Conservation (phyloP, 2,113 vertebrate species). For the Cranoglanis bouderius region DNA sequence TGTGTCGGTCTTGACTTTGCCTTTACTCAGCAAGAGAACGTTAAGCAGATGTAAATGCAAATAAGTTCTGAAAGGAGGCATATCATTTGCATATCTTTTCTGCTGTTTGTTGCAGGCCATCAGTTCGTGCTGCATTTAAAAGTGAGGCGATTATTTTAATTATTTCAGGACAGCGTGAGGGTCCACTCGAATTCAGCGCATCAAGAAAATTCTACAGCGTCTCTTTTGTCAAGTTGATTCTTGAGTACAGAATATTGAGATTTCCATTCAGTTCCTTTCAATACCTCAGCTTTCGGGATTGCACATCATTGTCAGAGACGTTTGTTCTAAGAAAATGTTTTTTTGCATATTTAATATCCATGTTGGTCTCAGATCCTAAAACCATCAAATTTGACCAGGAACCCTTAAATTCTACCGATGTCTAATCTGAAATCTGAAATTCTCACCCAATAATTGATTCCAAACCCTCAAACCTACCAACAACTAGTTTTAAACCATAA, state of each 20-base stretch:
- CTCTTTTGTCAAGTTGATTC: neutral
- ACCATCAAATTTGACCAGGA: neutral
- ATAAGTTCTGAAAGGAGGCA: constrained; percentile 49
- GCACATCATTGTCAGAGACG: neutral
- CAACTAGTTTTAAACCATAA: neutral
- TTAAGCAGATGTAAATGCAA: constrained; percentile 48
- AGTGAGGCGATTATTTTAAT: constrained; percentile 32
- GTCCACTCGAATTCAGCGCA: neutral
- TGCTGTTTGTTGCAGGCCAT: constrained; percentile 12
- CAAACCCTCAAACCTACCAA: neutral
- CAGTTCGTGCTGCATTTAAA: constrained; percentile 21
- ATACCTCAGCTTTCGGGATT: neutral
- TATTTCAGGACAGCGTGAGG: constrained; percentile 27
- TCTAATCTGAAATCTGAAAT: neutral
- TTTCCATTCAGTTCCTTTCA: neutral
- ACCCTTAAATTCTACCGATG: neutral
- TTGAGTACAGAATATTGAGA: neutral
- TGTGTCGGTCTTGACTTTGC: constrained; percentile 38
- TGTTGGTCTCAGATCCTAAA: neutral
- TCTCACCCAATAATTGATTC: neutral
- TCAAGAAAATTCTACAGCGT: neutral
- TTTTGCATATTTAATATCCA: neutral
- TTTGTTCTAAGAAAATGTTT: neutral
- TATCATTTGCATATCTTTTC: constrained; percentile 50
- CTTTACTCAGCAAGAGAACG: constrained; percentile 33